Conservation (phyloP, 2,797 vertebrate species). For the Ispidina picta region DNA sequence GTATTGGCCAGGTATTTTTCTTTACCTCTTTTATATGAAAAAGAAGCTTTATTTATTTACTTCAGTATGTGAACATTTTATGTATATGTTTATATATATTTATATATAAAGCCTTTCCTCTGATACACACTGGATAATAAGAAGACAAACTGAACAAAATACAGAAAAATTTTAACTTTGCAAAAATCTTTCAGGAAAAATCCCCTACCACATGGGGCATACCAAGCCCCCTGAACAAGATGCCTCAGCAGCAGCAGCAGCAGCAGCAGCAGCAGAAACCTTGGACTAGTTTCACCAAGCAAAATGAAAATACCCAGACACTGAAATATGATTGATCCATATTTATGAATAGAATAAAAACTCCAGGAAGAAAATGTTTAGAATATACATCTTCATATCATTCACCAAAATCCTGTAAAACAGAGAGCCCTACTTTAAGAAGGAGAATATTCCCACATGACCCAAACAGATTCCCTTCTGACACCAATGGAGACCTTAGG, state of each 20-base stretch:
- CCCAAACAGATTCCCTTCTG: neutral
- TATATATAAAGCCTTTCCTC: slow-evolving; percentile 8
- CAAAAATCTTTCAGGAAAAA: slow-evolving; percentile 21
- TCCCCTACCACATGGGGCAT: neutral
- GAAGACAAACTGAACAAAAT: slow-evolving; percentile 34
- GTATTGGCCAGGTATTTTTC: slow-evolving; percentile 79
- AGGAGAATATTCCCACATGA: neutral
- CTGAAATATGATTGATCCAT: neutral
- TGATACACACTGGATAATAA: slow-evolving; percentile 32
- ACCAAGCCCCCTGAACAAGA: neutral
- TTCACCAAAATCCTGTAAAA: slow-evolving; percentile 30
- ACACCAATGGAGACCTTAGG: neutral
- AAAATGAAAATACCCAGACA: slow-evolving; percentile 34
- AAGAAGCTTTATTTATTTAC: slow-evolving; percentile 73
- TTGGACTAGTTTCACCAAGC: neutral
- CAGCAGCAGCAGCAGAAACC: neutral
- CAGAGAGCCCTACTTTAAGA: neutral
- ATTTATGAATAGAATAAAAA: neutral
- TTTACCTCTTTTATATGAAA: slow-evolving; percentile 79
- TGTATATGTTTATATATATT: neutral
- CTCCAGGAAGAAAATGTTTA: neutral
- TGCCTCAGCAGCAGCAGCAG: neutral
- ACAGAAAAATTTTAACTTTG: slow-evolving; percentile 32
- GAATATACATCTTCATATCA: neutral
- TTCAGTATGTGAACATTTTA: slow-evolving; percentile 65